A percentile compares a stretch with the other conserved stretches of the same genome.
phyloP scores from a whole-genome alignment of 1,140 invertebrate genomes.

The Achatina immaculata region DNA sequence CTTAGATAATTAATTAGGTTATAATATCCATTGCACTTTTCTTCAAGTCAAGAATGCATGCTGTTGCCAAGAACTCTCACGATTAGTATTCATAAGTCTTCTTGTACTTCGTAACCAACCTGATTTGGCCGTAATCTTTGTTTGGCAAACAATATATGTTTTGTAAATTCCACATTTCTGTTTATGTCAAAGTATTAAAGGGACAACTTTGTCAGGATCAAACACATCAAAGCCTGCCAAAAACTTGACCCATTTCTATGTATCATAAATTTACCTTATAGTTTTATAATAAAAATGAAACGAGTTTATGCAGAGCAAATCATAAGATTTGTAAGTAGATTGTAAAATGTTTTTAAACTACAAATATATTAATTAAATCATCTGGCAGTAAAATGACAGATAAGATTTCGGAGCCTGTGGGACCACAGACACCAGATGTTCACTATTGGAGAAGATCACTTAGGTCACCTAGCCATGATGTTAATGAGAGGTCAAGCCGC shows the following conservation, averaged over 20 bases:
- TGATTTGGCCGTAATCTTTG: not conserved
- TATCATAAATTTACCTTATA: too few relatives aligned
- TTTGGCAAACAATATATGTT: not conserved
- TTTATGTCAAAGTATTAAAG: too few relatives aligned
- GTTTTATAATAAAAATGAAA: too few relatives aligned
- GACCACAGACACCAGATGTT: constrained; percentile 56
- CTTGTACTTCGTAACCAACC: not conserved
- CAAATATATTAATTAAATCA: too few relatives aligned
- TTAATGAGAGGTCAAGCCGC: not conserved
- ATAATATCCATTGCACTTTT: not conserved
- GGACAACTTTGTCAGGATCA: too few relatives aligned
- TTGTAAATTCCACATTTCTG: too few relatives aligned
- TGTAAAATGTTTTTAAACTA: too few relatives aligned
- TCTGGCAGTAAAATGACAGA: constrained; percentile 22
- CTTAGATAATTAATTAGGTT: not conserved
- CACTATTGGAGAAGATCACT: constrained; percentile 59
- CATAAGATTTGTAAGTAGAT: too few relatives aligned
- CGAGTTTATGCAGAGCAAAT: too few relatives aligned
- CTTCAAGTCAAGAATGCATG: not conserved
- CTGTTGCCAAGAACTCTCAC: not conserved
- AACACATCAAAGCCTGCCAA: too few relatives aligned
- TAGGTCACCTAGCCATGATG: constrained; percentile 49
- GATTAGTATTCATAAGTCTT: not conserved
- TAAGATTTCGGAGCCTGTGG: constrained; percentile 59
- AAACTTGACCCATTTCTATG: too few relatives aligned